phyloP scores from a whole-genome alignment of 64 coral and sea anemone genomes.

The Porites australiensis region DNA sequence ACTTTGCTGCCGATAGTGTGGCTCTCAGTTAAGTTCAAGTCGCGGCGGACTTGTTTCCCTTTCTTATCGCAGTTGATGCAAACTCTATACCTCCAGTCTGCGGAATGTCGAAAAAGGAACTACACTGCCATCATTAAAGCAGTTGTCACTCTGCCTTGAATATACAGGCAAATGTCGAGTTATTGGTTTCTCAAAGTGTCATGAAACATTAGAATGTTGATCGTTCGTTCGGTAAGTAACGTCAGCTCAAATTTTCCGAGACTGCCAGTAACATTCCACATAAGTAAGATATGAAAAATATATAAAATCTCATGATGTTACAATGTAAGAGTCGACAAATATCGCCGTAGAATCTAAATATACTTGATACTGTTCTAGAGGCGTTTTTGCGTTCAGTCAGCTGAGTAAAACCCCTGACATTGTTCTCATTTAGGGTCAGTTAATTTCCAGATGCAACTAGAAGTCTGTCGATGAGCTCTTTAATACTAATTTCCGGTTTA shows the following conservation, averaged over 20 bases:
- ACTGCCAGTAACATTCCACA: too few species aligned
- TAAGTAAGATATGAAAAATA: too few species aligned
- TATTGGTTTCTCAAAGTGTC: too few species aligned
- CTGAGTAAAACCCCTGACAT: neutral
- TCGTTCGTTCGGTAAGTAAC: too few species aligned
- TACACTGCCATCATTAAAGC: constrained; percentile 7
- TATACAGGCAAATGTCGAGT: neutral
- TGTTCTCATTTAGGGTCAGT: neutral
- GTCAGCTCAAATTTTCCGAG: too few species aligned
- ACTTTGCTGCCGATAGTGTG: too few species aligned
- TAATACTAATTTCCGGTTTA: constrained; percentile 36
- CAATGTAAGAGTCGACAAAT: too few species aligned
- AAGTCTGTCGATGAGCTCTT: constrained; percentile 9
- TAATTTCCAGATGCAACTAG: constrained; percentile 1
- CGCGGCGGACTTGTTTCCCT: neutral
- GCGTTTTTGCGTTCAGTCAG: neutral
- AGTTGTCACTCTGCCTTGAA: neutral
- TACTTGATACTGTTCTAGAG: too few species aligned
- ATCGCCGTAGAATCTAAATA: too few species aligned
- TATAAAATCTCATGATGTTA: too few species aligned
- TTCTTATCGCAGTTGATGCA: neutral
- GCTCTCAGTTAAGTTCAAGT: too few species aligned
- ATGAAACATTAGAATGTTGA: too few species aligned
- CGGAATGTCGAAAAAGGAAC: constrained; percentile 9
- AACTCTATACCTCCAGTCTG: neutral